These are phyloP conservation scores for Sialia sialis DNA, from an alignment of 2,113 vertebrate species.

Conservation along the genomic window DNA sequence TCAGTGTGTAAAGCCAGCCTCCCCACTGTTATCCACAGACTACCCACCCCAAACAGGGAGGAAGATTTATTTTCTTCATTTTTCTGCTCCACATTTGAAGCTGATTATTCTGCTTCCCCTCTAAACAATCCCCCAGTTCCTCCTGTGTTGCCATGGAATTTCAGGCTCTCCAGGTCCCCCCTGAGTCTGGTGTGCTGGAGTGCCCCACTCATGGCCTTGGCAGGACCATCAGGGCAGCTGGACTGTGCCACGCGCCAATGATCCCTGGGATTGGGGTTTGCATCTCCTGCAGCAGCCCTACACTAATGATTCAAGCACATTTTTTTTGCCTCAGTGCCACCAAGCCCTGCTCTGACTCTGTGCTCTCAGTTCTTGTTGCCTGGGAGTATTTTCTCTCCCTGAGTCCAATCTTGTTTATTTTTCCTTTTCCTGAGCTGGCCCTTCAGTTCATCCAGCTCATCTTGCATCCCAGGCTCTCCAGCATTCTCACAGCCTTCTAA, in stretches of 20 bases:
- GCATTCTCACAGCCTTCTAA: neutral
- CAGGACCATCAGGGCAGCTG: neutral
- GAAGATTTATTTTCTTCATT: neutral
- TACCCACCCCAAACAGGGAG: neutral
- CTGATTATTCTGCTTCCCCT: neutral
- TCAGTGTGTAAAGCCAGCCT: neutral
- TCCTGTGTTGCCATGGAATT: neutral
- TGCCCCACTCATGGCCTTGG: neutral
- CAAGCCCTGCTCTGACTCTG: neutral
- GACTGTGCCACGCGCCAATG: rapidly evolving
- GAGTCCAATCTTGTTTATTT: neutral
- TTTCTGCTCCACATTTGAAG: neutral
- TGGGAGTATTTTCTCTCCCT: neutral
- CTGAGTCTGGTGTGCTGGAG: neutral
- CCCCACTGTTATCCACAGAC: neutral
- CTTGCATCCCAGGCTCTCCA: neutral
- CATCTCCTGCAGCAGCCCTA: neutral
- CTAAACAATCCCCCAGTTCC: neutral
- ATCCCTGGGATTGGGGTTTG: neutral
- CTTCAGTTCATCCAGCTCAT: neutral
- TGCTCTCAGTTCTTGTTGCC: neutral
- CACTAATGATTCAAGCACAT: neutral
- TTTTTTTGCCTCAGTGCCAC: neutral
- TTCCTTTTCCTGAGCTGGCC: neutral
- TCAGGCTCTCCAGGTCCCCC: neutral